phyloP scores from a whole-genome alignment of 2,797 vertebrate species.

The Falco naumanni region DNA sequence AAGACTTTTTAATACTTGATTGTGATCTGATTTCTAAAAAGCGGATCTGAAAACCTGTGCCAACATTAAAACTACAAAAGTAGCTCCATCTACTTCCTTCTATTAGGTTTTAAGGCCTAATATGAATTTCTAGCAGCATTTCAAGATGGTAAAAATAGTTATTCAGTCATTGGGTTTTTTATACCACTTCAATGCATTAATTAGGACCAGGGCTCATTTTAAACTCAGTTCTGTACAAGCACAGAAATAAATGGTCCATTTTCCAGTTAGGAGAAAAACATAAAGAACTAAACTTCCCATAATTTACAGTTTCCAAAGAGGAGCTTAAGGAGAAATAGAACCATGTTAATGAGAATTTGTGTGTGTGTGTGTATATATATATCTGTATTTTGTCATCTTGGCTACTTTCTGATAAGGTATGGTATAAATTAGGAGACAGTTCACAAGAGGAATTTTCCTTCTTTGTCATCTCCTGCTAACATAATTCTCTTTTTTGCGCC shows the following conservation, averaged over 20 bases:
- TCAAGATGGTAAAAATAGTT: neutral
- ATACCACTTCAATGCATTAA: neutral
- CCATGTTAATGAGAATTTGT: neutral
- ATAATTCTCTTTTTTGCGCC: neutral
- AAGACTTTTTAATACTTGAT: neutral
- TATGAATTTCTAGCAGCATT: neutral
- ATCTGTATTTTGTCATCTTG: neutral
- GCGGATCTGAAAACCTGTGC: neutral
- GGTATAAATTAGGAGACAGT: neutral
- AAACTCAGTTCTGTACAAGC: neutral
- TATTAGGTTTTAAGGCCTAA: neutral
- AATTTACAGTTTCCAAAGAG: neutral
- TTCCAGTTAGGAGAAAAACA: neutral
- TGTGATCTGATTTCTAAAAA: neutral
- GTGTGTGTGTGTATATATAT: rapidly evolving
- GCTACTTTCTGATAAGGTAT: neutral
- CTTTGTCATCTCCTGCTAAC: neutral
- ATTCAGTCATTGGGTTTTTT: neutral
- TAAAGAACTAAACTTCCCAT: neutral
- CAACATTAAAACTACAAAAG: neutral
- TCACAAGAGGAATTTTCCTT: neutral
- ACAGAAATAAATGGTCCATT: neutral
- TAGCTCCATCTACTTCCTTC: neutral
- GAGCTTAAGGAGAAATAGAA: neutral
- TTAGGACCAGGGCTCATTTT: neutral